phyloP scores from a whole-genome alignment of 1,140 invertebrate species.

The Elymnias hypermnestra region DNA sequence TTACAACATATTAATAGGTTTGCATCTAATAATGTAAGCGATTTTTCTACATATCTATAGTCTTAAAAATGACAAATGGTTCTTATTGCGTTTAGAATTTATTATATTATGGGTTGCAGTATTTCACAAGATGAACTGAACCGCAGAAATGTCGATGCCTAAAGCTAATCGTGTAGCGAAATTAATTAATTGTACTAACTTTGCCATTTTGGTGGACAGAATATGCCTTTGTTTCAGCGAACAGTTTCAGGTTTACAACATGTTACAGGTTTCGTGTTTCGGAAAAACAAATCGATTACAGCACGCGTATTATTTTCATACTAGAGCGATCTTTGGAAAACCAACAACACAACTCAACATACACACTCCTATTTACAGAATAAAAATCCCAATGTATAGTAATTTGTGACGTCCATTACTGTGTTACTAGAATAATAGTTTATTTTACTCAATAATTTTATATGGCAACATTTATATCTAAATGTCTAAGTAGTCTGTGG shows the following conservation, averaged over 20 bases:
- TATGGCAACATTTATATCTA: no score
- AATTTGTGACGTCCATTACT: no score
- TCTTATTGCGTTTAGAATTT: background rate
- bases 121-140: constrained; percentile 8
- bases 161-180: constrained; percentile 10
- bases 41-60: no score
- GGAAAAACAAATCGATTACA: constrained; percentile 30
- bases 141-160: constrained; percentile 1
- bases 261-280: constrained; percentile 22
- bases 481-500: no score
- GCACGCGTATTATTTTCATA: constrained; percentile 31
- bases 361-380: constrained; percentile 9
- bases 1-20: no score
- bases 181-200: constrained; percentile 36
- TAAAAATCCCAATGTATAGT: no score
- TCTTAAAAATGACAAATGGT: no score
- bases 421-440: no score
- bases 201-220: constrained; percentile 44
- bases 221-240: constrained; percentile 10
- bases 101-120: background rate
- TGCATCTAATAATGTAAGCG: no score
- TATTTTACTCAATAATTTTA: no score
- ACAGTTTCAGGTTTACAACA: constrained; percentile 22
- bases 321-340: constrained; percentile 9
- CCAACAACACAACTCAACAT: constrained; percentile 14